Evolutionary conservation across 2,888 invertebrate species (phyloP).

Genomic region (Tryphoninae sp.): DNA sequence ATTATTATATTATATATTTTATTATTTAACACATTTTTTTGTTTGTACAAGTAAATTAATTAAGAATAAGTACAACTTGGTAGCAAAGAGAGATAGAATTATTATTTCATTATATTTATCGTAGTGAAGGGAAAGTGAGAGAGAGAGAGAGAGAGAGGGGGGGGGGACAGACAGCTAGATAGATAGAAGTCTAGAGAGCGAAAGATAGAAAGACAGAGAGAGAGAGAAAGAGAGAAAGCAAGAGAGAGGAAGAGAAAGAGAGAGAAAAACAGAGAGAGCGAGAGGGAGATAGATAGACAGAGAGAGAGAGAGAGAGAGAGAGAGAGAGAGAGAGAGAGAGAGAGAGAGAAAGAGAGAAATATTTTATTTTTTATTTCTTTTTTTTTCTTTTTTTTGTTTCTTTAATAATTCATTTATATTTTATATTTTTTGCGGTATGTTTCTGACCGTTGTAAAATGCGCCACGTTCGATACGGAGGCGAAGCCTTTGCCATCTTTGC

Average conservation of each 20-base stretch:
- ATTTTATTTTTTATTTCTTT: constrained; percentile 50
- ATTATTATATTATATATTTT: constrained; percentile 78
- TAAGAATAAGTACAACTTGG: constrained; percentile 82
- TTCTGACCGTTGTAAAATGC: constrained; percentile 57
- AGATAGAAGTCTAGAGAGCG: constrained; percentile 38
- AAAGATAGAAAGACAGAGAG: constrained; percentile 63
- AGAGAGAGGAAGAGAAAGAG: constrained; percentile 35
- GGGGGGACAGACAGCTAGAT: constrained; percentile 66
- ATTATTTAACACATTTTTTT: constrained; percentile 79
- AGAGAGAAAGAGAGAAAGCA: constrained; percentile 65
- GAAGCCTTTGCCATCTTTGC: constrained; percentile 63
- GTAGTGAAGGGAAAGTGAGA: constrained; percentile 78
- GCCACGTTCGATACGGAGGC: constrained; percentile 61
- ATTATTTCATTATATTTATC: constrained; percentile 79
- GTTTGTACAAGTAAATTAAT: constrained; percentile 82
- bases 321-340: constrained; percentile 23
- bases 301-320: constrained; percentile 16
- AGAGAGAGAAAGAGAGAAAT: constrained; percentile 24
- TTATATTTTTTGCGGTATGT: constrained; percentile 59
- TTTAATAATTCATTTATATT: constrained; percentile 59
- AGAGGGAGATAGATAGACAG: constrained; percentile 59
- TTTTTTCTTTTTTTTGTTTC: constrained; percentile 48
- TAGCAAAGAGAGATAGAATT: constrained; percentile 82
- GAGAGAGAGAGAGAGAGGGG: constrained; percentile 55
- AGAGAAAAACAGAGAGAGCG: constrained; percentile 71